These are phyloP conservation scores for Timandra comae DNA, from an alignment of 2,888 invertebrate species.

Conservation along the genomic window DNA sequence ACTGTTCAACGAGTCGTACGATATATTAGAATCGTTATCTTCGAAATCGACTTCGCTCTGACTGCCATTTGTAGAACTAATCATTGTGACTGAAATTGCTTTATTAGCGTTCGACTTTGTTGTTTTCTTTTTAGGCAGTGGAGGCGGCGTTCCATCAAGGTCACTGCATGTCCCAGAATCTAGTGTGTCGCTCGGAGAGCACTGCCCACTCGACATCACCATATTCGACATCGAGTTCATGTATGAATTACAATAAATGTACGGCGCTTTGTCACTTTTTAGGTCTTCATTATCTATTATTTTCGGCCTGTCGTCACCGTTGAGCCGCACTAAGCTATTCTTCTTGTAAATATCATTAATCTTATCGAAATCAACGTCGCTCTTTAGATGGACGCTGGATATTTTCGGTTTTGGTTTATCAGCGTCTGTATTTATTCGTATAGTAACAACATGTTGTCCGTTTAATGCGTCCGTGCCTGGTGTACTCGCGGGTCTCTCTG, in stretches of 20 bases:
- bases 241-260: slow-evolving; percentile 80
- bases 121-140: slow-evolving; percentile 81
- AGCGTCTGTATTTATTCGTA: slow-evolving; percentile 80
- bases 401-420: slow-evolving; percentile 71
- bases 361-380: slow-evolving; percentile 64
- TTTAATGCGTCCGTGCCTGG: slow-evolving; percentile 61
- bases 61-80: slow-evolving; percentile 71
- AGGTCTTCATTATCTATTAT: slow-evolving; percentile 72
- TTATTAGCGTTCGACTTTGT: slow-evolving; percentile 68
- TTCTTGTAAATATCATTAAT: slow-evolving; percentile 57
- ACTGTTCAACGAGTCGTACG: slow-evolving; percentile 88
- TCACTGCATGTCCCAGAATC: slow-evolving; percentile 92
- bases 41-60: slow-evolving; percentile 83
- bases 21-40: slow-evolving; percentile 85
- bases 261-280: slow-evolving; percentile 67
- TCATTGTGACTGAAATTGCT: slow-evolving; percentile 75
- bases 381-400: slow-evolving; percentile 68
- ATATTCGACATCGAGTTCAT: slow-evolving; percentile 69
- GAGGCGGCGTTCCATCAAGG: slow-evolving; percentile 84
- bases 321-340: slow-evolving; percentile 78
- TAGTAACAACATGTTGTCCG: slow-evolving; percentile 82
- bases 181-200: slow-evolving; percentile 88
- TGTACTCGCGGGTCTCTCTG: slow-evolving; percentile 66
- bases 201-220: slow-evolving; percentile 87
- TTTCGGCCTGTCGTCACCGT: slow-evolving; percentile 69